phyloP scores from a whole-genome alignment of 2,888 invertebrate genomes.

The Keiferia lycopersicella region DNA sequence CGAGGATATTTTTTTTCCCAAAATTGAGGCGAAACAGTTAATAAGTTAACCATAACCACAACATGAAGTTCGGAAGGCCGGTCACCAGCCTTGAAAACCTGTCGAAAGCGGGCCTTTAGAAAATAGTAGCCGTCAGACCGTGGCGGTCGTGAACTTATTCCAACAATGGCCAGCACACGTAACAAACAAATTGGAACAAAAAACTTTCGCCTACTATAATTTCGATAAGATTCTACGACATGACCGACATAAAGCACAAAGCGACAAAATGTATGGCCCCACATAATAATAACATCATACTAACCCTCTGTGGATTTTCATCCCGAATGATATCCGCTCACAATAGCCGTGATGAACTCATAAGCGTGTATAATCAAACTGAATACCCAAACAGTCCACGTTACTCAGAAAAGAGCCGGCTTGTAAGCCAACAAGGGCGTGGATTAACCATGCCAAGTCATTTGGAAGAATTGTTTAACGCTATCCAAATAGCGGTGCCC shows the following conservation, averaged over 20 bases:
- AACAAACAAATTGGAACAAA: slow-evolving; percentile 4
- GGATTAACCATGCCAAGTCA: slow-evolving; percentile 67
- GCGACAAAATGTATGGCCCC: not conserved
- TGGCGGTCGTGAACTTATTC: slow-evolving; percentile 75
- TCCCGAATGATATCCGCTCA: slow-evolving; percentile 39
- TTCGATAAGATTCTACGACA: not conserved
- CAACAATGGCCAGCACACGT: slow-evolving; percentile 29
- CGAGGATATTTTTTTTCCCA: not conserved
- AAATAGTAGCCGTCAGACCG: slow-evolving; percentile 67
- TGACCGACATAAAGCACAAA: not conserved
- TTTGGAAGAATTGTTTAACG: slow-evolving; percentile 79
- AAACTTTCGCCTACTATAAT: not conserved
- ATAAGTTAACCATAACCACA: not conserved
- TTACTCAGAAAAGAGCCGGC: slow-evolving; percentile 54
- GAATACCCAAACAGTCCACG: slow-evolving; percentile 68
- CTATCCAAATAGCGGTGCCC: slow-evolving; percentile 76
- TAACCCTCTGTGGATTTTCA: slow-evolving; percentile 12
- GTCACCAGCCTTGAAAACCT: slow-evolving; percentile 62
- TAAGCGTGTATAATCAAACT: slow-evolving; percentile 72
- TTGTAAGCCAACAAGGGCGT: slow-evolving; percentile 62
- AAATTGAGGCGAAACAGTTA: not conserved
- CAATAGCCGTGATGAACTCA: slow-evolving; percentile 48
- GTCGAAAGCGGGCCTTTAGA: slow-evolving; percentile 65
- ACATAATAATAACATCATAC: slow-evolving; percentile 9
- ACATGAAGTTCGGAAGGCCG: slow-evolving; percentile 15